phyloP scores from a whole-genome alignment of 2,797 vertebrate species.

The Poecilia gillii region DNA sequence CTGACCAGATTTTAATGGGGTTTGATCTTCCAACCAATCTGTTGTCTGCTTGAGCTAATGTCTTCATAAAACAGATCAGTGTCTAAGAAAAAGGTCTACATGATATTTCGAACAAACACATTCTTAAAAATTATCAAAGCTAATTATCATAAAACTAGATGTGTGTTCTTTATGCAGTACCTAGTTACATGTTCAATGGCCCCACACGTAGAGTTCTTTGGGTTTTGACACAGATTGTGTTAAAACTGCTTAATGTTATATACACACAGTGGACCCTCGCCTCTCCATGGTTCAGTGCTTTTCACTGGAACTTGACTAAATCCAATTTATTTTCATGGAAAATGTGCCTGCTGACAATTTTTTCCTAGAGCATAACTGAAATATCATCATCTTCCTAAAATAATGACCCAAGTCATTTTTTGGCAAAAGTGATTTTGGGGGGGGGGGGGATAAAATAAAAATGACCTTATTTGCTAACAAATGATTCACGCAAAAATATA shows the following conservation, averaged over 20 bases:
- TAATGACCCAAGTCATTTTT: no score
- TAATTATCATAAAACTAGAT: not conserved
- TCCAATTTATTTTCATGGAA: not conserved
- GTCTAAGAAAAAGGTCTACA: not conserved
- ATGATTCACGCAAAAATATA: no score
- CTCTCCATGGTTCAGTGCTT: not conserved
- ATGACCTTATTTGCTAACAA: no score
- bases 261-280: not conserved
- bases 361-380: not conserved
- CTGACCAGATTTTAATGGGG: slow-evolving; percentile 4
- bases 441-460: no score
- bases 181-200: not conserved
- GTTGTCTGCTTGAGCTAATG: not conserved
- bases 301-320: not conserved
- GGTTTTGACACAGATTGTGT: not conserved
- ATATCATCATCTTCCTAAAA: not conserved
- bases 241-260: not conserved
- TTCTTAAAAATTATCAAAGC: not conserved
- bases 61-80: not conserved
- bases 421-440: no score
- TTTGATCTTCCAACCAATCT: not conserved
- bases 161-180: not conserved
- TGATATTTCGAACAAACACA: not conserved
- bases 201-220: not conserved
- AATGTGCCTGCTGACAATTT: not conserved